Percentiles rank a stretch among this genome's conserved stretches.
phyloP scores from a whole-genome alignment of 2,888 invertebrate species.

The Belgica antarctica region DNA sequence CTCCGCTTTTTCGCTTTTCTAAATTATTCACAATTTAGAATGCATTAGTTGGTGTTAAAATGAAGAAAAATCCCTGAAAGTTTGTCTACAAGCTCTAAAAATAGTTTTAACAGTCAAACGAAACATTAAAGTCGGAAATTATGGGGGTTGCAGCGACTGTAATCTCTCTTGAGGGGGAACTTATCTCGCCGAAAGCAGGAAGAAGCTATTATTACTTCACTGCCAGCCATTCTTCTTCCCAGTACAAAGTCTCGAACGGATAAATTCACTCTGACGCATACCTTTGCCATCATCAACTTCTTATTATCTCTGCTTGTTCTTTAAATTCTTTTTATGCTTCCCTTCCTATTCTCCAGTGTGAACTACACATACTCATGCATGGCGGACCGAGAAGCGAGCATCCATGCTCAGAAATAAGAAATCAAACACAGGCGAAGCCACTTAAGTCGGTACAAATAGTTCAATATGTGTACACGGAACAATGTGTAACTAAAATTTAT shows the following conservation, averaged over 20 bases:
- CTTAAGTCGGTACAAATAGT: conserved; percentile 2
- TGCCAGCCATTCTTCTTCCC: conserved; percentile 12
- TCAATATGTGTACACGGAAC: conserved; percentile 4
- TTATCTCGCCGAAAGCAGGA: conserved; percentile 6
- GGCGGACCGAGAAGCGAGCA: too few relatives aligned
- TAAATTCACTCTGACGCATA: conserved; percentile 15
- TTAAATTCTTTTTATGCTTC: conserved; percentile 26
- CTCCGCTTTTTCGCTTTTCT: too few relatives aligned
- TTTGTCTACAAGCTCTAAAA: conserved; percentile 34
- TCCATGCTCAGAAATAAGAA: neutral
- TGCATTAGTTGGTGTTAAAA: conserved; percentile 40
- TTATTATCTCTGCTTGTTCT: conserved; percentile 35
- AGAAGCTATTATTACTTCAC: conserved; percentile 23
- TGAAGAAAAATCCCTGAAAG: conserved; percentile 12
- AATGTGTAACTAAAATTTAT: conserved; percentile 22
- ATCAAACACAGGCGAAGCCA: neutral
- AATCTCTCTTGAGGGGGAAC: neutral
- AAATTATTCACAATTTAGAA: conserved; percentile 44
- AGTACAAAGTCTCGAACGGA: conserved; percentile 10
- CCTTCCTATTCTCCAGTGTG: neutral
- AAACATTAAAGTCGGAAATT: conserved; percentile 14
- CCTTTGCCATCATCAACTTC: conserved; percentile 44
- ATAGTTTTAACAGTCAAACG: conserved; percentile 19
- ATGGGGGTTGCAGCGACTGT: conserved; percentile 23
- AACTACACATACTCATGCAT: neutral